phyloP scores from a whole-genome alignment of 2,888 invertebrate genomes.

The Ceramica pisi region DNA sequence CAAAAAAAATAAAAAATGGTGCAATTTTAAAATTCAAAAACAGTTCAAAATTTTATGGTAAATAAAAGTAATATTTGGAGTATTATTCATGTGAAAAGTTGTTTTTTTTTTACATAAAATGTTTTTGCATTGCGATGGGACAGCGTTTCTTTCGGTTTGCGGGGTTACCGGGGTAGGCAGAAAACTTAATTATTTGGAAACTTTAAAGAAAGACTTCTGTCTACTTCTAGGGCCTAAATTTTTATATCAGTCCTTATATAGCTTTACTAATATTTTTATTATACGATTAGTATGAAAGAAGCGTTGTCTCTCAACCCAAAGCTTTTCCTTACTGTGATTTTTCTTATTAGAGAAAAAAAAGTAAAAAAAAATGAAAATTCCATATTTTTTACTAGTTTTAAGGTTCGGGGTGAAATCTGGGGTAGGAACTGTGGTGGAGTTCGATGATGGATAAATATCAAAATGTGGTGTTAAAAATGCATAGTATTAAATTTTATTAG shows the following conservation, averaged over 20 bases:
- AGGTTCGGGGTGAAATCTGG: constrained; percentile 42
- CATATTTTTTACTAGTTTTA: constrained; percentile 64
- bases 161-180: not conserved
- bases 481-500: constrained; percentile 60
- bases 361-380: constrained; percentile 56
- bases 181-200: not conserved
- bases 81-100: constrained; percentile 57
- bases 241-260: constrained; percentile 30
- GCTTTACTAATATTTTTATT: constrained; percentile 31
- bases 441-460: constrained; percentile 22
- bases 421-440: constrained; percentile 40
- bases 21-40: constrained; percentile 64
- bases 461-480: constrained; percentile 15
- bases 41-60: constrained; percentile 48
- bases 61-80: constrained; percentile 60
- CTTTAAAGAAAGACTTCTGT: not conserved
- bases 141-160: constrained; percentile 46
- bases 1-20: constrained; percentile 65
- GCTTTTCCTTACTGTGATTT: constrained; percentile 67
- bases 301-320: constrained; percentile 48
- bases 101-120: constrained; percentile 53
- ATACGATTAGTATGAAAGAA: constrained; percentile 36
- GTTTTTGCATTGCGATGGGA: constrained; percentile 46
- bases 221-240: not conserved
- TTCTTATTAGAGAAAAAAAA: constrained; percentile 44